Base-by-base conservation (phyloP, 2,113 vertebrate genomes). In the Rhegmatorhina hoffmannsi region DNA sequence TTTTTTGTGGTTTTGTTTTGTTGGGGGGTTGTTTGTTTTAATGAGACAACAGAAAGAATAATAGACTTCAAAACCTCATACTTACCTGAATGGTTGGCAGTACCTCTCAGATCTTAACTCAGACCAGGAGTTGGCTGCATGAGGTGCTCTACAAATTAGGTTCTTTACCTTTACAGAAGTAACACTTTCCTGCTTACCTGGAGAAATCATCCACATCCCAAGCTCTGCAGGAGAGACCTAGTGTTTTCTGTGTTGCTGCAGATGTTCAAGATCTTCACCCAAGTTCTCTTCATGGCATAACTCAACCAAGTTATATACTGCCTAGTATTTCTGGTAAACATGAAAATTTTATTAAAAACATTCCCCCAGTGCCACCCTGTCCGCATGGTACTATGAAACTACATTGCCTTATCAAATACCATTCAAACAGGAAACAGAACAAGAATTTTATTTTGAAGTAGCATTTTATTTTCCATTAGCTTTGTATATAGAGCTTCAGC, bases 381-480 rank as follows among this genome's bases (percentile, higher is more conserved):
- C 24, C 15, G 75, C 58, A 23, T 29, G 63, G 82, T 63, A 96
- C 91, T 63, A 91, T 3, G 67, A 89, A 96, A 92, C 44, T 91
- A 60, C 40, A 68, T 88, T 97, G 96, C 70, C 90, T 92, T 91
- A 84, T 76, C 33, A 46, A 19, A 24, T 17, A 49, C 33, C 38
- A 59, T 47, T 56, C 46, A 84, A 94, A 52, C 20, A 92, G 82
- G 75, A 93, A 92, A 78, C 36, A 96, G 89, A 96, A 36, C 34
- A 64, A 83, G 36, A 56, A 28, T 36, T 81, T 66, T 28, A 84
- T 70, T 96, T 94, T 85, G n/a, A 78, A 96, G 84, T 31, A 80
- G 56, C 92, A 90, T 96, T 98, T 98, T 97, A 97, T 96, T 95
- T 92, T 70, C 50, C 20, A 31, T 73, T 82, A 92, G 62, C 56